A percentile compares a stretch with the other conserved stretches of the same genome.
phyloP scores from a whole-genome alignment of 2,113 vertebrate genomes.

The Regulus satrapa region DNA sequence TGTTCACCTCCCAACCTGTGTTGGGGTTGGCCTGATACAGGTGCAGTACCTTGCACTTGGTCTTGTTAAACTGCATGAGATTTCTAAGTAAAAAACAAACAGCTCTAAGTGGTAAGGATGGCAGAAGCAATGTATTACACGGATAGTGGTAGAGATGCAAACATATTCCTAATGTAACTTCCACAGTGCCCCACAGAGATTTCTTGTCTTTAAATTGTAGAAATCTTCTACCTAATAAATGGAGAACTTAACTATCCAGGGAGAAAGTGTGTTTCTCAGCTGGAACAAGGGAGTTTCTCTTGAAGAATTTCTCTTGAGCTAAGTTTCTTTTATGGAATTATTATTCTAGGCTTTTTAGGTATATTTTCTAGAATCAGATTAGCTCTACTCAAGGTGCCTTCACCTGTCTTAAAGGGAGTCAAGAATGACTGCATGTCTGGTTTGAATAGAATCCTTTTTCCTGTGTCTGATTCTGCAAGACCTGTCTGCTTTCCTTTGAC shows the following conservation, averaged over 20 bases:
- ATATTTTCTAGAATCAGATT: background rate
- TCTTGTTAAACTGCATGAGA: background rate
- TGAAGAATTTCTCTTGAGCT: background rate
- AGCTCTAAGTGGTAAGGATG: background rate
- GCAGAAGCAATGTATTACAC: accelerated
- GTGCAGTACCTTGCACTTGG: background rate
- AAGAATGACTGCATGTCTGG: background rate
- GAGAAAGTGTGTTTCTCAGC: background rate
- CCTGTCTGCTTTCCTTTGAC: background rate
- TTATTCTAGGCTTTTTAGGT: background rate
- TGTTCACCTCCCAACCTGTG: background rate
- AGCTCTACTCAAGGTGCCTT: background rate
- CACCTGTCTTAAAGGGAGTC: background rate
- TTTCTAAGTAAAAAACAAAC: background rate
- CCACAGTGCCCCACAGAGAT: background rate
- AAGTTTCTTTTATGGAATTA: background rate
- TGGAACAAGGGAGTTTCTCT: background rate
- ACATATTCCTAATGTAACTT: background rate
- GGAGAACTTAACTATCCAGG: background rate
- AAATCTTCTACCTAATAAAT: background rate
- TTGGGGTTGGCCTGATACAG: background rate
- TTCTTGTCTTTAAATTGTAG: background rate
- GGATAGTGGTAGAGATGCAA: background rate
- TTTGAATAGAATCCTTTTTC: background rate
- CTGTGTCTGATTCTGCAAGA: background rate